Percentiles rank a stretch among this genome's conserved stretches.
Evolutionary conservation across 2,797 vertebrate species (phyloP).

Genomic region (Taenioides sp.): DNA sequence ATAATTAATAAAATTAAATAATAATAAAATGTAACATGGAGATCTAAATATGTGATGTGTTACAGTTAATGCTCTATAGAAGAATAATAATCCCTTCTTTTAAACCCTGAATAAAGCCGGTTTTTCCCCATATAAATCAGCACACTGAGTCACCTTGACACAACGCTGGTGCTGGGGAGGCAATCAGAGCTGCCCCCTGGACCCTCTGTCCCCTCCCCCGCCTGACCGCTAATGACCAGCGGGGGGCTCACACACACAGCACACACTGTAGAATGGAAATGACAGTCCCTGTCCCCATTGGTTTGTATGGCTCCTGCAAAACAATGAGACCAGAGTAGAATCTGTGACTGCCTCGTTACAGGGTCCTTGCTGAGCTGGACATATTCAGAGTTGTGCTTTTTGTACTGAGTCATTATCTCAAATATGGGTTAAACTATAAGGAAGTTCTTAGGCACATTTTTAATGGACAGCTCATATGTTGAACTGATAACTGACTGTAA

Average conservation of each 20-base stretch:
- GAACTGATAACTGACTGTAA: no score
- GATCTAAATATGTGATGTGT: no score
- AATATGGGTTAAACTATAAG: background rate
- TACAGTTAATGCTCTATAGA: no score
- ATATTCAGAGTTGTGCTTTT: constrained; percentile 46
- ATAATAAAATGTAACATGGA: no score
- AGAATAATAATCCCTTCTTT: no score
- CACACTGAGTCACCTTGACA: constrained; percentile 72
- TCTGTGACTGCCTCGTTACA: constrained; percentile 67
- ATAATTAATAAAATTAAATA: no score
- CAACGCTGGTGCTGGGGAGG: constrained; percentile 33
- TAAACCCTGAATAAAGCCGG: no score
- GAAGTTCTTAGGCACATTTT: background rate
- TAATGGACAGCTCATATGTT: no score
- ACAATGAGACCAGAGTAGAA: constrained; percentile 69
- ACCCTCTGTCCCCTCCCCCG: constrained; percentile 14
- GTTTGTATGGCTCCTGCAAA: constrained; percentile 66
- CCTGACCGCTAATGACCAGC: constrained; percentile 50
- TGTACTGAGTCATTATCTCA: background rate
- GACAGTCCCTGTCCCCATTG: constrained; percentile 47
- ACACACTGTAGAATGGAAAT: constrained; percentile 39
- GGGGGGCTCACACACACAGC: background rate
- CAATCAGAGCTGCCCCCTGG: constrained; percentile 46
- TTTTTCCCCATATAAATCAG: constrained; percentile 42
- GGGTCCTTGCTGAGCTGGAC: constrained; percentile 58